A percentile compares a stretch with the other conserved stretches of the same genome.
These are phyloP conservation scores for Oceanodroma tethys DNA, from an alignment of 2,113 vertebrate genomes.

Conservation along the genomic window DNA sequence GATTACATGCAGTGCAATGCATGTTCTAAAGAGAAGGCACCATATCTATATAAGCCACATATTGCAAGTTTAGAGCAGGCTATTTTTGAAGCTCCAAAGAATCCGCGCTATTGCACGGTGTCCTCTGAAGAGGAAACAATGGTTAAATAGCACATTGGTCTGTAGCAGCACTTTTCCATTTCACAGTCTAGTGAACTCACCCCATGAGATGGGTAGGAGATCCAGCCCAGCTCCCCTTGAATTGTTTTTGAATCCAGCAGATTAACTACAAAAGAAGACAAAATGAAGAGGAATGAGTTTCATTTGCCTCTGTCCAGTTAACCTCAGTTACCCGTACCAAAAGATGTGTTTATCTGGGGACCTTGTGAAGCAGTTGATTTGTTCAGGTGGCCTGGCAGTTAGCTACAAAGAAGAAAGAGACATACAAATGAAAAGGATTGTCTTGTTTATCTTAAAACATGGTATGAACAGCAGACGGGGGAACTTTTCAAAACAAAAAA, in stretches of 20 bases:
- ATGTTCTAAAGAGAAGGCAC: background rate
- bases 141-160: slow-evolving; percentile 50
- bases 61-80: background rate
- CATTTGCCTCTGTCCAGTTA: slow-evolving; percentile 66
- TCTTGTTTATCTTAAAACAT: slow-evolving; percentile 30
- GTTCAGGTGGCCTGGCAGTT: slow-evolving; percentile 68
- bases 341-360: slow-evolving; percentile 59
- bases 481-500: slow-evolving; percentile 38
- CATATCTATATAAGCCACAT: background rate
- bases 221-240: slow-evolving; percentile 98
- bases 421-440: background rate
- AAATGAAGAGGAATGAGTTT: slow-evolving; percentile 66
- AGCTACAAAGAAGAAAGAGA: slow-evolving; percentile 54
- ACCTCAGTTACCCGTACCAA: slow-evolving; percentile 61
- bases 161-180: slow-evolving; percentile 45
- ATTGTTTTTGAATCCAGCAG: slow-evolving; percentile 98
- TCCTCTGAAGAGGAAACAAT: slow-evolving; percentile 49
- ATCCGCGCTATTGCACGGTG: background rate
- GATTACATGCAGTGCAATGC: background rate
- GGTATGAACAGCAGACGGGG: background rate
- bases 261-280: slow-evolving; percentile 86
- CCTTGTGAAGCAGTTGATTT: slow-evolving; percentile 67
- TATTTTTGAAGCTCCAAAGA: background rate
- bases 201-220: slow-evolving; percentile 95
- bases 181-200: slow-evolving; percentile 81